Conservation (phyloP, 2,888 invertebrate species). For the Acanthococcus lagerstroemiae region DNA sequence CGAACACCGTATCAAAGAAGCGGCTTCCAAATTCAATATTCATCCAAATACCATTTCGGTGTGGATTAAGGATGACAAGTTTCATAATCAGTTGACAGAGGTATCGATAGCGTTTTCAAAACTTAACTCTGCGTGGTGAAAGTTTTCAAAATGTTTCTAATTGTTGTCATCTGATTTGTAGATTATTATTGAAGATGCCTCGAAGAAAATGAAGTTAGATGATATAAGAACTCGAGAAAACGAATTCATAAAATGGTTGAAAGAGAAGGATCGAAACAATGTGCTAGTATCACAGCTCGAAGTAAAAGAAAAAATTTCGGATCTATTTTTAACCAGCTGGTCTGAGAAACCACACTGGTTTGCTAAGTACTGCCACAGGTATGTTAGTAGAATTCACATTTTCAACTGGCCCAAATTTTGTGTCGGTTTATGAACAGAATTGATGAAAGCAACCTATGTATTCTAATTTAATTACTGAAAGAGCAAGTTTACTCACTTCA, state of each 20-base stretch:
- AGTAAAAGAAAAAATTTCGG: conserved; percentile 3
- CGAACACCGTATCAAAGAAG: neutral
- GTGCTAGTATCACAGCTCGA: neutral
- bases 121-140: neutral
- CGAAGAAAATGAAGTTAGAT: neutral
- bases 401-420: too few relatives aligned
- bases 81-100: neutral
- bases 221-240: neutral
- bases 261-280: neutral
- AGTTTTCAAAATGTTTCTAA: neutral
- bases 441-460: too few relatives aligned
- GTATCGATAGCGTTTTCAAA: neutral
- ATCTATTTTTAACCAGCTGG: neutral
- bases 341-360: neutral
- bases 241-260: conserved; percentile 5
- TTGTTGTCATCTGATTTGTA: neutral
- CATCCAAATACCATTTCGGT: conserved; percentile 3
- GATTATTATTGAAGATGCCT: neutral
- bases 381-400: too few relatives aligned
- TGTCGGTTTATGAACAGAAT: too few relatives aligned
- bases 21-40: conserved; percentile 4
- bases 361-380: conserved; percentile 17
- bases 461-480: too few relatives aligned
- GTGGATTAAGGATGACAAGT: conserved; percentile 12
- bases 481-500: too few relatives aligned